phyloP scores from a whole-genome alignment of 2,113 vertebrate species.

The Neopipo cinnamomea region DNA sequence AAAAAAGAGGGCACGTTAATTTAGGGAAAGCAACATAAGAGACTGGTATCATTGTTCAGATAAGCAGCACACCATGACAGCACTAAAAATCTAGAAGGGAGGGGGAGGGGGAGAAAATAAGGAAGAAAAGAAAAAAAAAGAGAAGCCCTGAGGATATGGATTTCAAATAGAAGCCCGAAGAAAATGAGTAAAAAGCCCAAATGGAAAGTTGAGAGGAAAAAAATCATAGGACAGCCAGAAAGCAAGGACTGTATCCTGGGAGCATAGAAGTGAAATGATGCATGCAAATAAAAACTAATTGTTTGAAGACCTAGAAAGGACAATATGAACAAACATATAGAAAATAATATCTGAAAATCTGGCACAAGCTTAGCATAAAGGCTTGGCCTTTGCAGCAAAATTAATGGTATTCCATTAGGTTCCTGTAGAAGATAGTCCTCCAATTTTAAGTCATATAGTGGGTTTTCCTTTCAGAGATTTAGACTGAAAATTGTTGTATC shows the following conservation, averaged over 20 bases:
- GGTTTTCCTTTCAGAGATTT: not conserved
- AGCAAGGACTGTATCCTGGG: not conserved
- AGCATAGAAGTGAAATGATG: slow-evolving; percentile 37
- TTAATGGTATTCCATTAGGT: not conserved
- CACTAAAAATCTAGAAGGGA: not conserved
- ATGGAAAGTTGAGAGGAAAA: not conserved
- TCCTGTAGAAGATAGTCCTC: not conserved
- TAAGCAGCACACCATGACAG: not conserved
- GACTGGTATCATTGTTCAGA: not conserved
- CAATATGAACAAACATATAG: not conserved
- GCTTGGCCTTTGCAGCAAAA: not conserved
- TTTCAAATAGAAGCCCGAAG: not conserved
- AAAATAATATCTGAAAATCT: not conserved
- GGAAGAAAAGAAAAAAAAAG: rapidly evolving
- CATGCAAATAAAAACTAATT: slow-evolving; percentile 62
- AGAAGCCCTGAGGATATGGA: not conserved
- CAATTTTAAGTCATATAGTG: not conserved
- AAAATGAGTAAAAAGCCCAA: not conserved
- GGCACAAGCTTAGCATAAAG: not conserved
- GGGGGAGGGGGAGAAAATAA: not conserved
- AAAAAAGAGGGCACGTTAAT: not conserved
- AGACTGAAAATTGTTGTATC: not conserved
- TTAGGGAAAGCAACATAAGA: not conserved
- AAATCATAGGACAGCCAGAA: not conserved
- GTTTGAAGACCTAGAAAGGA: slow-evolving; percentile 26